Conservation (phyloP, 2,888 invertebrate genomes). For the Sphaerophoria taeniata region DNA sequence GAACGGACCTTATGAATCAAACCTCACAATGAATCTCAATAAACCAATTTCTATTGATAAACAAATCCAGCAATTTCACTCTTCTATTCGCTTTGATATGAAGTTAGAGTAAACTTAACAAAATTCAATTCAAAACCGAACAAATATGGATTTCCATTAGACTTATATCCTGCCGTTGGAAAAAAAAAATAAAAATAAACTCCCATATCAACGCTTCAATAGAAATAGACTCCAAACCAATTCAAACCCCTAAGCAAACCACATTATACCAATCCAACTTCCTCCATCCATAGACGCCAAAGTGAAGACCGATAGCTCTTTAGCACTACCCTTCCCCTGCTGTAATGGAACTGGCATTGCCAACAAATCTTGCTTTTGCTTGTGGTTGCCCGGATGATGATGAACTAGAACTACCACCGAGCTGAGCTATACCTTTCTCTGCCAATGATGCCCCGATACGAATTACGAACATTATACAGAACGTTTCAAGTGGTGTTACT, state of each 20-base stretch:
- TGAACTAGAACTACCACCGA: not conserved
- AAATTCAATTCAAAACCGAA: constrained; percentile 24
- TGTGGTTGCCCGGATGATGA: constrained; percentile 18
- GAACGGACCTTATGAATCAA: too few species aligned
- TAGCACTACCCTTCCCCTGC: not conserved
- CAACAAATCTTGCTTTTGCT: constrained; percentile 18
- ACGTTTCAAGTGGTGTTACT: constrained; percentile 36
- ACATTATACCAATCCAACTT: constrained; percentile 28
- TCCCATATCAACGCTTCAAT: constrained; percentile 18
- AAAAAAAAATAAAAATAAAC: not conserved
- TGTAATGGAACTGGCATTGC: not conserved
- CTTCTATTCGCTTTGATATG: too few species aligned
- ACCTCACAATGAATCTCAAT: too few species aligned
- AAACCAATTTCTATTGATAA: too few species aligned
- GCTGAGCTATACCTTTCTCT: constrained; percentile 23
- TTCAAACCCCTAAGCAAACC: constrained; percentile 35
- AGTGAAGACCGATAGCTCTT: not conserved
- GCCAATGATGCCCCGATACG: not conserved
- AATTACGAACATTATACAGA: not conserved
- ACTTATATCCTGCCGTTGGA: not conserved
- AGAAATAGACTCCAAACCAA: constrained; percentile 8
- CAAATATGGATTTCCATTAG: constrained; percentile 14
- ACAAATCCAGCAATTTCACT: too few species aligned
- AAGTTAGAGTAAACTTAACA: constrained; percentile 1
- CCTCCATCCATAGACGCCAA: not conserved